Conservation (phyloP, 2,113 vertebrate genomes). For the Collichthys lucidus region DNA sequence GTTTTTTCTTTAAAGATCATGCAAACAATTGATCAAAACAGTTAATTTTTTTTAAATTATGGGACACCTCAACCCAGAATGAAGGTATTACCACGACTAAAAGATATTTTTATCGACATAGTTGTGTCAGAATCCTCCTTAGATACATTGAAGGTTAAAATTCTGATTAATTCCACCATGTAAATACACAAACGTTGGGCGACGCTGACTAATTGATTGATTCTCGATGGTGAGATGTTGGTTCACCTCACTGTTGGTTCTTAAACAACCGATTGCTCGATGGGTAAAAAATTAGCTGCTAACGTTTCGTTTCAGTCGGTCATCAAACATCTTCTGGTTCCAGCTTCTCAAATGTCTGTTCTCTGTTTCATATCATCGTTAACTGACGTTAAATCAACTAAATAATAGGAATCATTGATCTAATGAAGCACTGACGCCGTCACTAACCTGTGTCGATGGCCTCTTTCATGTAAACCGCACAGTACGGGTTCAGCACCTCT, state of each 20-base stretch:
- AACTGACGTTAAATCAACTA: not conserved
- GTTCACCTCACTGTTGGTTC: not conserved
- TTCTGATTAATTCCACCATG: not conserved
- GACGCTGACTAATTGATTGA: not conserved
- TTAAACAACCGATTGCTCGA: not conserved
- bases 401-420: not conserved
- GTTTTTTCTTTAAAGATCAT: no score
- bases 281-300: not conserved
- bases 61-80: not conserved
- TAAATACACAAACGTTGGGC: not conserved
- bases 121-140: not conserved
- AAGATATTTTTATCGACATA: not conserved
- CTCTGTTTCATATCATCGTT: not conserved
- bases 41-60: not conserved
- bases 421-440: not conserved
- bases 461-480: conserved; percentile 96
- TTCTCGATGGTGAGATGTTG: not conserved
- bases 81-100: not conserved
- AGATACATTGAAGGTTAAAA: not conserved
- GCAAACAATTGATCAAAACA: no score
- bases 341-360: not conserved
- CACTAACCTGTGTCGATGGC: conserved; percentile 90
- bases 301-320: not conserved
- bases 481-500: conserved; percentile 92
- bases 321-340: not conserved